These are phyloP conservation scores for Dinoponera quadriceps DNA, from an alignment of 1,140 invertebrate species.

Conservation along the genomic window DNA sequence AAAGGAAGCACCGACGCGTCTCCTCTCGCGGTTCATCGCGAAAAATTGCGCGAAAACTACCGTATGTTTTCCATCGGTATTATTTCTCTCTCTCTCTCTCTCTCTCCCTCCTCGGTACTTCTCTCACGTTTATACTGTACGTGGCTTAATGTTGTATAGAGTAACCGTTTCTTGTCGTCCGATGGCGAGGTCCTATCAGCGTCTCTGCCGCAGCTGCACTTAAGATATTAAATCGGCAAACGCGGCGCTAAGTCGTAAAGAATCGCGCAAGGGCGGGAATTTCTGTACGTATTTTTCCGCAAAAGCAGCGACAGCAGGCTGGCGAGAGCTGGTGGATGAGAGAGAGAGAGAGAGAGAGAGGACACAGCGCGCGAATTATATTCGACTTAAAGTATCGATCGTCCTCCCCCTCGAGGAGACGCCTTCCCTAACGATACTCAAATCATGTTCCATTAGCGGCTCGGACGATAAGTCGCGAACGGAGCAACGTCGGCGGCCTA, in stretches of 20 bases:
- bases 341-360: too few relatives aligned
- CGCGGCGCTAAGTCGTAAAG: slow-evolving; percentile 19
- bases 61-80: too few relatives aligned
- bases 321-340: too few relatives aligned
- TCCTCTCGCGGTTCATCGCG: too few relatives aligned
- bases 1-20: neutral
- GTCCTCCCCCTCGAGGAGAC: neutral
- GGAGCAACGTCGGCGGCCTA: slow-evolving; percentile 18
- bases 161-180: neutral
- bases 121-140: neutral
- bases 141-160: neutral
- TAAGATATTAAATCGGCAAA: slow-evolving; percentile 44
- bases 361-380: too few relatives aligned
- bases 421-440: neutral
- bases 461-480: neutral
- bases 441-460: neutral
- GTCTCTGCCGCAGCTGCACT: slow-evolving; percentile 10
- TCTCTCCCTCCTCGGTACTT: neutral
- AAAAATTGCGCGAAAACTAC: too few relatives aligned
- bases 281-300: neutral
- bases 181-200: neutral
- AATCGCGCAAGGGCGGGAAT: neutral
- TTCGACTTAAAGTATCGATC: neutral
- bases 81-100: too few relatives aligned
- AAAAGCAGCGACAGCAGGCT: too few relatives aligned